Conservation (phyloP, 2,113 vertebrate genomes). For the Calonectris borealis region DNA sequence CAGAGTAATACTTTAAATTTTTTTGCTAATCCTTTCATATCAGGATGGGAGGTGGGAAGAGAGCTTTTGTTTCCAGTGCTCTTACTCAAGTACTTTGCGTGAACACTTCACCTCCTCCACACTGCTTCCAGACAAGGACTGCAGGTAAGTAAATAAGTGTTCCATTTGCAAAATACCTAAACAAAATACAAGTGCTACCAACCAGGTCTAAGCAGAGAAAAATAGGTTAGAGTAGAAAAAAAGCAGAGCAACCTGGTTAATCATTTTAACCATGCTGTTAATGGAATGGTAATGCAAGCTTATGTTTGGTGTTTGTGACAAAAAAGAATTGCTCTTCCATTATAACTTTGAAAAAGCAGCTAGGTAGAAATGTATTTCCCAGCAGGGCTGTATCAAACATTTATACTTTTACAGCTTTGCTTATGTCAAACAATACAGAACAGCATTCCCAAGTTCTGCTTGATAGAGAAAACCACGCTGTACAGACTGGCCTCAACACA, state of each 20-base stretch:
- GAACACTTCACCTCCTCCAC: neutral
- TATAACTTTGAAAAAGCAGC: slow-evolving; percentile 7
- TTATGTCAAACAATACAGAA: slow-evolving; percentile 44
- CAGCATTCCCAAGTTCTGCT: neutral
- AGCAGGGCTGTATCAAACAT: slow-evolving; percentile 54
- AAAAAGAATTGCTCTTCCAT: slow-evolving; percentile 21
- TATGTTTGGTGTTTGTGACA: neutral
- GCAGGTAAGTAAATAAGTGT: neutral
- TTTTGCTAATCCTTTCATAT: neutral
- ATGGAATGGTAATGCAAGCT: neutral
- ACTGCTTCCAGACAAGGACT: neutral
- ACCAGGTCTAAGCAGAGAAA: neutral
- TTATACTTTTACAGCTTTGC: slow-evolving; percentile 45
- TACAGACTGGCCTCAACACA: neutral
- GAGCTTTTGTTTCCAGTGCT: neutral
- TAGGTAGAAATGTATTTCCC: slow-evolving; percentile 50
- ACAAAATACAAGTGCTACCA: neutral
- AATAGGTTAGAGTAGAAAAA: neutral
- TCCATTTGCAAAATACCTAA: neutral
- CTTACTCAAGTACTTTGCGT: neutral
- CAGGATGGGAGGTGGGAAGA: neutral
- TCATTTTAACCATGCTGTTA: neutral
- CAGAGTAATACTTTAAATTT: neutral
- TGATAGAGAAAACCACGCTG: neutral
- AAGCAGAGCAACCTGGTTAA: neutral